A percentile compares a stretch with the other conserved stretches of the same genome.
phyloP scores from a whole-genome alignment of 2,113 vertebrate genomes.

The Campylorhamphus procurvoides region DNA sequence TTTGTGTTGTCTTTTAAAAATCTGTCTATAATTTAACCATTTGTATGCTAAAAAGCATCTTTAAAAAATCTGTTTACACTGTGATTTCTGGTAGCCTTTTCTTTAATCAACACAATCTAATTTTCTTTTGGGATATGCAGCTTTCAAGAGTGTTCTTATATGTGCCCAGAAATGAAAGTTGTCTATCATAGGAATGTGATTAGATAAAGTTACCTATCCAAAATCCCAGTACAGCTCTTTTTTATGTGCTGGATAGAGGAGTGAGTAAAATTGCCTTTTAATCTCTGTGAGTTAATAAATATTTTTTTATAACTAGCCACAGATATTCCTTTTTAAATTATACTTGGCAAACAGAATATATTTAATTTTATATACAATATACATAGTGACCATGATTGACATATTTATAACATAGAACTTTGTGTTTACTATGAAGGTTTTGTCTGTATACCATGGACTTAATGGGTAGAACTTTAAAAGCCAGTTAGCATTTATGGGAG shows the following conservation, averaged over 20 bases:
- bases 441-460: slow-evolving; percentile 26
- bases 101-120: background rate
- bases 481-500: slow-evolving; percentile 6
- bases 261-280: slow-evolving; percentile 41
- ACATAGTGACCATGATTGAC: slow-evolving; percentile 61
- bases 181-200: slow-evolving; percentile 14
- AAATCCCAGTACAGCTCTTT: background rate
- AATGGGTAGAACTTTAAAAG: background rate
- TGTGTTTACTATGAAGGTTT: slow-evolving; percentile 55
- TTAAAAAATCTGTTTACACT: slow-evolving; percentile 18
- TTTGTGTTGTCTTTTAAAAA: background rate
- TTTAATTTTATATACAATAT: slow-evolving; percentile 67
- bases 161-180: slow-evolving; percentile 32
- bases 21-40: background rate
- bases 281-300: slow-evolving; percentile 42
- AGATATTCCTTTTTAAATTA: slow-evolving; percentile 67
- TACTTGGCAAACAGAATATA: slow-evolving; percentile 63
- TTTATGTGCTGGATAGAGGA: background rate
- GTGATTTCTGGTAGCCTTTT: slow-evolving; percentile 46
- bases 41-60: slow-evolving; percentile 7
- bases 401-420: slow-evolving; percentile 66
- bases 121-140: slow-evolving; percentile 34
- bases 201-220: background rate
- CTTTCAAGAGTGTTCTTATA: slow-evolving; percentile 46
- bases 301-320: slow-evolving; percentile 57